Evolutionary conservation across 2,888 invertebrate species (phyloP).

Genomic region (Eupithecia exiguata): DNA sequence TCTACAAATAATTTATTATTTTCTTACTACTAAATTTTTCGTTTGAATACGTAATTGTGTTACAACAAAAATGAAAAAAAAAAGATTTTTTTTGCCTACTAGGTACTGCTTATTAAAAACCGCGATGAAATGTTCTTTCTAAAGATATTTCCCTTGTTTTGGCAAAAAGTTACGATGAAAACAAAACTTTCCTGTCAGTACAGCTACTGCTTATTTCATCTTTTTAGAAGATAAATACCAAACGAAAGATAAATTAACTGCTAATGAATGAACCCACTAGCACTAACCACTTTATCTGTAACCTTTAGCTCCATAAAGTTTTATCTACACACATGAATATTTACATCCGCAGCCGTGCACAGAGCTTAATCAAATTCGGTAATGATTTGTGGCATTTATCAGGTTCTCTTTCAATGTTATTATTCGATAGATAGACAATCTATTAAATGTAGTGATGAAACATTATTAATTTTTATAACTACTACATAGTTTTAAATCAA

Average conservation of each 20-base stretch:
- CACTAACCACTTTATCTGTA: slow-evolving; percentile 52
- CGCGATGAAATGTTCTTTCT: not conserved
- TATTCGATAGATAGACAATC: not conserved
- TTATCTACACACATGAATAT: slow-evolving; percentile 70
- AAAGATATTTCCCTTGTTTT: not conserved
- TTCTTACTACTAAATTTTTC: not conserved
- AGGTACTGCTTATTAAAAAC: not conserved
- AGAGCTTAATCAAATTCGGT: slow-evolving; percentile 48
- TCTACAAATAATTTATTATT: not conserved
- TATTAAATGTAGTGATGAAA: not conserved
- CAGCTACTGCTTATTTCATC: not conserved
- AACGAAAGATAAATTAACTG: slow-evolving; percentile 39
- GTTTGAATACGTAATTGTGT: not conserved
- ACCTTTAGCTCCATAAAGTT: slow-evolving; percentile 63
- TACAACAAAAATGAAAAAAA: too few relatives aligned
- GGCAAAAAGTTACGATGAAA: not conserved
- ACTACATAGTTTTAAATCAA: not conserved
- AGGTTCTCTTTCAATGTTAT: slow-evolving; percentile 1
- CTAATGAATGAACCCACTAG: slow-evolving; percentile 58
- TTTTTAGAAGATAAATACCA: not conserved
- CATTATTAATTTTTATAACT: not conserved
- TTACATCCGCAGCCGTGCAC: slow-evolving; percentile 48
- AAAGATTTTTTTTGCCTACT: too few relatives aligned
- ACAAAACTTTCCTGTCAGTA: not conserved
- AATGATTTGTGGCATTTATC: slow-evolving; percentile 38